These are phyloP conservation scores for Sciurus niger DNA, from an alignment of 2,113 vertebrate species.

Conservation along the genomic window DNA sequence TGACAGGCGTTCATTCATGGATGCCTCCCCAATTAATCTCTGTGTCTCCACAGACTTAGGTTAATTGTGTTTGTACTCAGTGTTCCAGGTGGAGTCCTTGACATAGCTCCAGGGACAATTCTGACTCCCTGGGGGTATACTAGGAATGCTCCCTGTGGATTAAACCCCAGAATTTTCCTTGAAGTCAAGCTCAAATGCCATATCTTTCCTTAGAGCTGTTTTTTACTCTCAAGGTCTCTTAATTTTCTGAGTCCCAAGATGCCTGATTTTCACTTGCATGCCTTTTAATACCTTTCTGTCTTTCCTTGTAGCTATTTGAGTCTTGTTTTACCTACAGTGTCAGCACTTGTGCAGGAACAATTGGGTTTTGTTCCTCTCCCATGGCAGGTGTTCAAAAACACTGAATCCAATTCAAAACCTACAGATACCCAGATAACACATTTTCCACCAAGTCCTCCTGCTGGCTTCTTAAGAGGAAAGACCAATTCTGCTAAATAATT, in stretches of 20 bases:
- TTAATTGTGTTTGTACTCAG: conserved; percentile 40
- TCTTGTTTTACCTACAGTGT: background rate
- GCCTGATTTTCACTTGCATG: background rate
- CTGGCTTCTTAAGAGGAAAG: background rate
- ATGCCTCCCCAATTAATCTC: background rate
- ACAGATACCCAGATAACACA: background rate
- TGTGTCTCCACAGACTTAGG: background rate
- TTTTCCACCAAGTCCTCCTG: background rate
- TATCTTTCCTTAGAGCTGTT: background rate
- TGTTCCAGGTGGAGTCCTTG: background rate
- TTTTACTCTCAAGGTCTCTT: background rate
- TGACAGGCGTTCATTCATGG: conserved; percentile 1
- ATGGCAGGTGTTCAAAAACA: background rate
- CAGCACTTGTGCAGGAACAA: background rate
- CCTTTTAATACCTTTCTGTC: background rate
- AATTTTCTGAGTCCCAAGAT: background rate
- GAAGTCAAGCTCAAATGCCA: background rate
- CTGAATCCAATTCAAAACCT: background rate
- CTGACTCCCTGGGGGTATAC: background rate
- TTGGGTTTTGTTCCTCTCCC: background rate
- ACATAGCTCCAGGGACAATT: background rate
- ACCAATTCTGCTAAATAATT: background rate
- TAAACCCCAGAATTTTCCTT: background rate
- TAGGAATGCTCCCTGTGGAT: background rate
- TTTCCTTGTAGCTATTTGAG: background rate